Conservation (phyloP, 2,797 vertebrate genomes). For the Rachycentron canadum region DNA sequence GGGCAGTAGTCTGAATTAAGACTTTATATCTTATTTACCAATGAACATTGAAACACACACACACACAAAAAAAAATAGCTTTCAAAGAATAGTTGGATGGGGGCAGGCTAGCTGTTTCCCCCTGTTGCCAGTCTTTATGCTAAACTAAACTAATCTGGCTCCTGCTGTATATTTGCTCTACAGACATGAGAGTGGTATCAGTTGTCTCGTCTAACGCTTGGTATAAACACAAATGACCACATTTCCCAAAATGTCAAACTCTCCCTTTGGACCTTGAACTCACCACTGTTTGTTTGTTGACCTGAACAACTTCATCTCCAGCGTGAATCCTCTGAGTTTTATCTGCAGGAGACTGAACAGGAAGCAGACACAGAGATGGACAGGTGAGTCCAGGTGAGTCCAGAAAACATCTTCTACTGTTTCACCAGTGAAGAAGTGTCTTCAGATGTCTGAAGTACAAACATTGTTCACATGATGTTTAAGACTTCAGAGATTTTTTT, state of each 20-base stretch:
- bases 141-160: not conserved
- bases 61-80: too few species aligned
- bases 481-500: not conserved
- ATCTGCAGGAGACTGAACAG: conserved; percentile 92
- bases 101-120: not conserved
- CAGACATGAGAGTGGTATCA: not conserved
- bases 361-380: not conserved
- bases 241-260: not conserved
- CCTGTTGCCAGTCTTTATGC: not conserved
- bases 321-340: conserved; percentile 94
- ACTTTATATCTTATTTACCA: not conserved
- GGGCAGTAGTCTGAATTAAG: not conserved
- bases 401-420: not conserved
- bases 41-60: too few species aligned
- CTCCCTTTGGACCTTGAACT: conserved; percentile 66
- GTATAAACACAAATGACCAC: not conserved
- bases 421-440: not conserved
- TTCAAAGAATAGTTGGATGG: not conserved
- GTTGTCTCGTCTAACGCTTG: not conserved
- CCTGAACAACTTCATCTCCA: conserved; percentile 96
- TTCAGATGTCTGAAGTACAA: not conserved
- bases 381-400: not conserved
- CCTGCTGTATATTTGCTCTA: not conserved
- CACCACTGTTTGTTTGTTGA: conserved; percentile 96
- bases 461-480: too few species aligned